Base-by-base conservation (phyloP, 2,888 invertebrate species). In the Eretmocerus hayati region DNA sequence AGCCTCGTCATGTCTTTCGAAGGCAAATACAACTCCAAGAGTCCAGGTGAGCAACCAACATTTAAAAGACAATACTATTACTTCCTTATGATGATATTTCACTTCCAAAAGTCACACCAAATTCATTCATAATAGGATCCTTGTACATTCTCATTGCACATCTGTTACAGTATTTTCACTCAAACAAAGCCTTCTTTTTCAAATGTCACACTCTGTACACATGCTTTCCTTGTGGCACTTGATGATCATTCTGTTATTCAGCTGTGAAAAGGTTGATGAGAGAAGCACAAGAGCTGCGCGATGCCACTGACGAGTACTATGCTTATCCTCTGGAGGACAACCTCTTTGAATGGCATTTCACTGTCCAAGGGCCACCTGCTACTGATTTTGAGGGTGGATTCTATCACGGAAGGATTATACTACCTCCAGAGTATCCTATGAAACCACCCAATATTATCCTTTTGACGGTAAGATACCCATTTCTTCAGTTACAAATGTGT, bases 301-400 rank as follows among this genome's bases (percentile, higher is more conserved):
- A 87, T 59, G 84, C 92, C 5, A 92, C 92, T 1, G 91, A 91
- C 64, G 88, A 92, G 69, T 93, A 89, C 71, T 85, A 79, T 72
- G 93, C 93, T 11, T 83, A 85, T 62, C 95, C 95, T 3, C 72
- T 94, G 40, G 92, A 93, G 71, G 94, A 95, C 68, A 96, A 95
- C 73, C 75, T 95, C 43, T 95, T 96, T 71, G 95, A 95, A 70
- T 96, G 95, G 95, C 95, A 96, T 72, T 95, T 96, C 68, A 95
- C 94, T 0, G 86, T 95, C 4, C 80, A 87, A 62, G 95, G 94
- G 5, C 91, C 94, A 2, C 81, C 83, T 44, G 87, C 85, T 20
- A 85, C 90, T 0, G 92, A 92, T 59, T 95, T 92, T 72, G 88
- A 89, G 60, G 85, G 84, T 52, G 95, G 95, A 30, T 79, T 90